Evolutionary conservation across 2,888 invertebrate species (phyloP), one percentile per base, ranked within the genome.

Genomic region (Hecatera dysodea): DNA sequence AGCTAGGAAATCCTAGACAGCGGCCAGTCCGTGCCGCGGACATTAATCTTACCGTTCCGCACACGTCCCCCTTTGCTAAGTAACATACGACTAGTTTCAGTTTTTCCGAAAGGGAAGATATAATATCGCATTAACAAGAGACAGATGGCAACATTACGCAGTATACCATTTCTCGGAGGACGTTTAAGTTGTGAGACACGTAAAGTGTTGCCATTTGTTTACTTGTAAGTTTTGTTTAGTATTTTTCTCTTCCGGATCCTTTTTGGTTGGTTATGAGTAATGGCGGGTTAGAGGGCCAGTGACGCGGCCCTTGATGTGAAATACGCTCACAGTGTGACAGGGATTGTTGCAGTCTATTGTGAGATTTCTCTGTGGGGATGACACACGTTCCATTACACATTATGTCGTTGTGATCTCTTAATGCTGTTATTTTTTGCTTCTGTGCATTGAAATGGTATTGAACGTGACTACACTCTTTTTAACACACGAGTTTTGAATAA

Each of bases 191-290:
- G 92, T 91, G 92, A 90, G 91, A 91, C 92, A 92, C 92, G 91
- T 93, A 94, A 92, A 94, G 94, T 93, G 94, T 92, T 91, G 87
- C 91, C 91, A 94, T 94, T 94, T 94, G 91, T 94, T 92, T 90
- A 86, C 81, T 88, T 91, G 91, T 90, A 91, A 92, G 91, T 92
- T 92, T 90, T 93, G 92, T 93, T 92, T 94, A 93, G 93, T 93
- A 89, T 91, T 91, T 91, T 87, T 88, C 88, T 87, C 87, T 89
- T 88, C 87, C 87, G 81, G 86, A 86, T 91, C 89, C 89, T 90
- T 92, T 92, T 91, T 82, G 87, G 89, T 88, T 86, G 87, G 90
- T 90, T 93, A 93, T 94, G 94, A 94, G 91, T 92, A 90, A 94
- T 93, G 92, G 90, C 72, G 89, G 92, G 90, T 80, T 83, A 83